Conservation (phyloP, 2,888 invertebrate genomes). For the Lycocerus yunnanus region DNA sequence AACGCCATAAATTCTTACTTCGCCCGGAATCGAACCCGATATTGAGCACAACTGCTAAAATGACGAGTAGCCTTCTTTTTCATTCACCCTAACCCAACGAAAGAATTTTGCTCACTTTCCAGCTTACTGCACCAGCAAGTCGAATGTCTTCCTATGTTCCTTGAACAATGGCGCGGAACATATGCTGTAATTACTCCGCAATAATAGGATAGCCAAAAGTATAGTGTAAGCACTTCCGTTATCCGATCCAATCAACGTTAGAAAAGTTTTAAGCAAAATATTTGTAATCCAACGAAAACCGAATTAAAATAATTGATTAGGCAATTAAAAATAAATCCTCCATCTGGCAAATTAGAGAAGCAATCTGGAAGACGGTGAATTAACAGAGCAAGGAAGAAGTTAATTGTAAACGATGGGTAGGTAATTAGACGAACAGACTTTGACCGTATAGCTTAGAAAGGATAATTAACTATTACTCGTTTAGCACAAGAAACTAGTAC, state of each 20-base stretch:
- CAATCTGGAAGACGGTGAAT: slow-evolving; percentile 3
- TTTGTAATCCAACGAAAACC: background rate
- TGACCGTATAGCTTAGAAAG: slow-evolving; percentile 11
- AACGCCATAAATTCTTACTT: too few species aligned
- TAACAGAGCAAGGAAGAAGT: slow-evolving; percentile 27
- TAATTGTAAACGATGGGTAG: slow-evolving; percentile 28
- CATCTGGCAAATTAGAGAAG: background rate
- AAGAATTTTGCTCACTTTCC: too few species aligned
- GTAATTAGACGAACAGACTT: slow-evolving; percentile 23
- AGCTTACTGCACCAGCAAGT: too few species aligned
- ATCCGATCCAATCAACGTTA: background rate
- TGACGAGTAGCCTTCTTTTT: too few species aligned
- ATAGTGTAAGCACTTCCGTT: background rate
- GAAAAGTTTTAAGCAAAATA: background rate
- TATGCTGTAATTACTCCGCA: background rate
- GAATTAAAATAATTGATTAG: background rate
- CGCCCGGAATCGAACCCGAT: too few species aligned
- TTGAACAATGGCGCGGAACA: too few species aligned
- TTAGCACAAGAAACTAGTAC: slow-evolving; percentile 14
- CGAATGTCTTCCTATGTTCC: too few species aligned
- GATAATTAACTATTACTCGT: slow-evolving; percentile 20
- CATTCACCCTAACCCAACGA: too few species aligned
- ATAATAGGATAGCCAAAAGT: background rate
- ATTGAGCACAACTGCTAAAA: too few species aligned
- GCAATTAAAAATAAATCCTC: background rate